phyloP scores from a whole-genome alignment of 2,113 vertebrate species.

The Brachyhypopomus gauderio region DNA sequence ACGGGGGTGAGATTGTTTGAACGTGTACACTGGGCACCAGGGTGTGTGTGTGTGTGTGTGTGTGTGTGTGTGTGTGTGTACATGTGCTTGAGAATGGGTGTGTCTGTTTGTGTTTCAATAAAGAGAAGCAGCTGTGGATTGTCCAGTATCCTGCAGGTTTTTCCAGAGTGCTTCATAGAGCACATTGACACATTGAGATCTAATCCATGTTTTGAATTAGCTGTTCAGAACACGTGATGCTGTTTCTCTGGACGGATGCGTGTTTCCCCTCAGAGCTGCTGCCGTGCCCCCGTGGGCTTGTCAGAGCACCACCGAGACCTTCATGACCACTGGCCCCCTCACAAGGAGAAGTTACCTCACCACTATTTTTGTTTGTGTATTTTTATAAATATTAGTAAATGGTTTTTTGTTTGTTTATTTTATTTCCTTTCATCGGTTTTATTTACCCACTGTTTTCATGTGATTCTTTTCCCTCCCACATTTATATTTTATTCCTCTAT shows the following conservation, averaged over 20 bases:
- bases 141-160: neutral
- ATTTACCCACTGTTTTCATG: too few relatives aligned
- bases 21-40: neutral
- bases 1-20: constrained; percentile 16
- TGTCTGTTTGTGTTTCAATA: neutral
- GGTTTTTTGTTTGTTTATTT: too few relatives aligned
- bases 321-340: too few relatives aligned
- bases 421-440: too few relatives aligned
- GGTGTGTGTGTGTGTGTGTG: neutral
- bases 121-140: neutral
- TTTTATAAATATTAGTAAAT: too few relatives aligned
- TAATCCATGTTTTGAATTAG: constrained; percentile 6
- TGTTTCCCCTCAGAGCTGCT: neutral
- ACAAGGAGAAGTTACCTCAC: too few relatives aligned
- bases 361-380: too few relatives aligned
- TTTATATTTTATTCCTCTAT: too few relatives aligned
- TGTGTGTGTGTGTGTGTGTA: neutral
- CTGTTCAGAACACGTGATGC: neutral
- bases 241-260: neutral
- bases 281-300: neutral
- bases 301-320: too few relatives aligned
- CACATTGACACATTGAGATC: neutral
- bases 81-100: neutral
- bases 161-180: neutral
- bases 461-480: too few relatives aligned